Percentiles rank a stretch among this genome's conserved stretches.
Conservation (phyloP, 1,140 invertebrate genomes). For the Calliopsis andreniformis region DNA sequence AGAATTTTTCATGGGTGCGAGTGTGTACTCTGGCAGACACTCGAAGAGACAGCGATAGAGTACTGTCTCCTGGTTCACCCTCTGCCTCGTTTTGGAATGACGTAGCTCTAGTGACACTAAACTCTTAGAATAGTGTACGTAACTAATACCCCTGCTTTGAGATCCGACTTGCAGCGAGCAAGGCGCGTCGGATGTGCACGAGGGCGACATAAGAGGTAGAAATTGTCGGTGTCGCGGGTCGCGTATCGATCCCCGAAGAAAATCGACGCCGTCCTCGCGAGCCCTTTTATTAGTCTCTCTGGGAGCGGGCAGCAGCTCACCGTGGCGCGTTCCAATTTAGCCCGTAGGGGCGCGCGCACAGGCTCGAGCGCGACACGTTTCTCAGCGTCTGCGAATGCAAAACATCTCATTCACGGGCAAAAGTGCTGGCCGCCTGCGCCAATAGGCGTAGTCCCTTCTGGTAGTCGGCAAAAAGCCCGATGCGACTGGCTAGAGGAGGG, state of each 20-base stretch:
- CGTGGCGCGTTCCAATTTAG: slow-evolving; percentile 66
- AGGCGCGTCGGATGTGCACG: not conserved
- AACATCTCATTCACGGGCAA: slow-evolving; percentile 80
- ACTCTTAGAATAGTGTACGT: not conserved
- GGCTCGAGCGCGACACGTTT: slow-evolving; percentile 71
- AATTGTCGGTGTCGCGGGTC: slow-evolving; percentile 2
- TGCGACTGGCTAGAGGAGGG: slow-evolving; percentile 21
- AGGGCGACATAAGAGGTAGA: not conserved
- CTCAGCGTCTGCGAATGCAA: slow-evolving; percentile 81
- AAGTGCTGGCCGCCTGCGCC: slow-evolving; percentile 66
- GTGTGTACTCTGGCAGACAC: too few species aligned
- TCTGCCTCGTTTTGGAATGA: not conserved
- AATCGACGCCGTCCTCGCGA: not conserved
- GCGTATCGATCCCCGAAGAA: slow-evolving; percentile 21
- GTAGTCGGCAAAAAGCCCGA: slow-evolving; percentile 57
- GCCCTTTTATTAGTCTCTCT: slow-evolving; percentile 27
- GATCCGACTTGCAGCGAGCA: not conserved
- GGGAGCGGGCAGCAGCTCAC: slow-evolving; percentile 15
- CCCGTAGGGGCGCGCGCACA: slow-evolving; percentile 18
- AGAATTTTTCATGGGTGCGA: too few species aligned
- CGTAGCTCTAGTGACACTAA: not conserved
- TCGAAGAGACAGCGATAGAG: too few species aligned
- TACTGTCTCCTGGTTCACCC: too few species aligned
- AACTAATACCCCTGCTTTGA: not conserved
- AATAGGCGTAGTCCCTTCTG: slow-evolving; percentile 68